Evolutionary conservation across 2,113 vertebrate species (phyloP).

Genomic region (Penelope pileata): DNA sequence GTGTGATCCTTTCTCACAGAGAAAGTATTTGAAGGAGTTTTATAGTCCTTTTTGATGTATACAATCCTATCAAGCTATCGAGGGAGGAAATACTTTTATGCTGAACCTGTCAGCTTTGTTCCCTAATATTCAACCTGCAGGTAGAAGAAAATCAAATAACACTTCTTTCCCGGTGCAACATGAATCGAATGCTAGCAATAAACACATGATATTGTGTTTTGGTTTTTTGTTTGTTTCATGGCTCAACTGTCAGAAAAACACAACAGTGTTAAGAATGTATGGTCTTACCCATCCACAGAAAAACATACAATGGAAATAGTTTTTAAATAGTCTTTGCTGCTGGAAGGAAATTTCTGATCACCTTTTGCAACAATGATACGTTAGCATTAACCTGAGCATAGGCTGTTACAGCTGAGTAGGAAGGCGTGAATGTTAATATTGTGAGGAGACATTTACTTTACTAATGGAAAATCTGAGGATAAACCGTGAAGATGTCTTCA

Average conservation of each 20-base stretch:
- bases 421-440: neutral
- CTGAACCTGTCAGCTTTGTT: constrained; percentile 16
- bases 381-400: neutral
- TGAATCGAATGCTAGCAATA: neutral
- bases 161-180: neutral
- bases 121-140: neutral
- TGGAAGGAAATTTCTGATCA: neutral
- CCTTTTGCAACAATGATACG: neutral
- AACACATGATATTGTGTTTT: neutral
- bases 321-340: neutral
- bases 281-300: neutral
- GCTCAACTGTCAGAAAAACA: neutral
- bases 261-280: neutral
- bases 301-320: neutral
- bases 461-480: neutral
- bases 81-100: constrained; percentile 27
- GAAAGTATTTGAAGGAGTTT: constrained; percentile 20
- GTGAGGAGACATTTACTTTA: constrained; percentile 8
- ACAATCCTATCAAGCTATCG: neutral
- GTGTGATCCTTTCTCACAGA: neutral
- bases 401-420: neutral
- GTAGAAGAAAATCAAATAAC: neutral
- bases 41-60: constrained; percentile 26
- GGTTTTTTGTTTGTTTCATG: neutral
- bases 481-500: neutral